These are phyloP conservation scores for Thalassophryne amazonica DNA, from an alignment of 2,797 vertebrate species.

Conservation along the genomic window DNA sequence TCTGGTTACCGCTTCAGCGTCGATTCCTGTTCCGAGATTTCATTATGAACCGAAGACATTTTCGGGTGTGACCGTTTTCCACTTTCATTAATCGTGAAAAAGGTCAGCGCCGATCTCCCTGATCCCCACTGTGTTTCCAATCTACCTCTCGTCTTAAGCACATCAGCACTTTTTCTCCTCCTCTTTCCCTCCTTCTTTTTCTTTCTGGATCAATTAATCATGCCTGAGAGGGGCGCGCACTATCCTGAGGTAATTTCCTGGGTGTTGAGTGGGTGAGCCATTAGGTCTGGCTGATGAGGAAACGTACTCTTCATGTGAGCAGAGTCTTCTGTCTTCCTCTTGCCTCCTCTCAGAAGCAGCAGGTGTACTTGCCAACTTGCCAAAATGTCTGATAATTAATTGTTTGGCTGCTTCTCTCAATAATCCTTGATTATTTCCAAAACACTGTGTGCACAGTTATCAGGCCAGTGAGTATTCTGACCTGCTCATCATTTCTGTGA, in stretches of 20 bases:
- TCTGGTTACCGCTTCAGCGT: conserved; percentile 1
- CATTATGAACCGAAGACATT: conserved; percentile 42
- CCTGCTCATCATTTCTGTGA: no score
- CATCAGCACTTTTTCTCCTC: conserved; percentile 59
- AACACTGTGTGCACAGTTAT: no score
- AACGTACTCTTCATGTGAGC: conserved; percentile 36
- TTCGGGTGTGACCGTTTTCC: conserved; percentile 42
- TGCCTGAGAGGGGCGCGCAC: conserved; percentile 57
- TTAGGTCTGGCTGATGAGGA: conserved; percentile 69
- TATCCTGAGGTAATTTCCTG: conserved; percentile 77
- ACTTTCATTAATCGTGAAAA: conserved; percentile 73
- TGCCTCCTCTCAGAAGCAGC: conserved; percentile 18
- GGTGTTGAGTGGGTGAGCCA: conserved; percentile 73
- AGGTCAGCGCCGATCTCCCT: conserved; percentile 62
- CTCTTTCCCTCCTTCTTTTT: conserved; percentile 28
- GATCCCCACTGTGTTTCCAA: conserved; percentile 58
- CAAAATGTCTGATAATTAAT: conserved; percentile 53
- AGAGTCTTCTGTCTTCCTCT: conserved; percentile 8
- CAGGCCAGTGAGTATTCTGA: no score
- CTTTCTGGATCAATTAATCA: conserved; percentile 77
- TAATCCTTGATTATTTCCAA: conserved; percentile 38
- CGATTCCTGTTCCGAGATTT: conserved; percentile 22
- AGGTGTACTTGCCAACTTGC: conserved; percentile 39
- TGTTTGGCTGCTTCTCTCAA: conserved; percentile 16
- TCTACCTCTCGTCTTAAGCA: conserved; percentile 64